These are phyloP conservation scores for Macrostomum lignano DNA, from an alignment of 1,140 invertebrate species.

Conservation along the genomic window DNA sequence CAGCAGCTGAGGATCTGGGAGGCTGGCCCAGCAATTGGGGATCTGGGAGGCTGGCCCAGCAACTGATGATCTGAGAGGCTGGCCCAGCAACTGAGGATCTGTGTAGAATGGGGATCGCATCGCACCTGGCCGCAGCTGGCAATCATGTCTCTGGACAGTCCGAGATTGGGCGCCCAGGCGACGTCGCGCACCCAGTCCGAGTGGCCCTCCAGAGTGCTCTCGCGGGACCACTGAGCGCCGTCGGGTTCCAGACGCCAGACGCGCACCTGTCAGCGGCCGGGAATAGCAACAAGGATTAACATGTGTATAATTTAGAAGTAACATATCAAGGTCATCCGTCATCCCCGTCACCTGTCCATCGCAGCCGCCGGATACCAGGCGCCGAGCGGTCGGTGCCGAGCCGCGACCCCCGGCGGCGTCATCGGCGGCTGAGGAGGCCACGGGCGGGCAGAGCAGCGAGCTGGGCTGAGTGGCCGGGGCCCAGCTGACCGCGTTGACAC, in stretches of 20 bases:
- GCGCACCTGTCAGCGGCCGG: too few species aligned
- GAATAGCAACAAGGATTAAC: too few species aligned
- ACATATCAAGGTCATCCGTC: too few species aligned
- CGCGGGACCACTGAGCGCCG: constrained; percentile 83
- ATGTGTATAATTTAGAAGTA: too few species aligned
- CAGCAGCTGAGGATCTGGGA: too few species aligned
- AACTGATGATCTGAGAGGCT: too few species aligned
- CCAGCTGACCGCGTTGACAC: constrained; percentile 90
- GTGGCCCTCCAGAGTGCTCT: constrained; percentile 66
- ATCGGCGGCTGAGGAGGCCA: constrained; percentile 26
- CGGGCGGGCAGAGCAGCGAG: constrained; percentile 29
- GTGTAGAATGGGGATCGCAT: too few species aligned
- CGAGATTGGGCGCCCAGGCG: constrained; percentile 78
- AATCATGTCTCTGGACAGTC: constrained; percentile 49
- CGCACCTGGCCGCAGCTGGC: constrained; percentile 71
- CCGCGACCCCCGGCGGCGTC: constrained; percentile 25
- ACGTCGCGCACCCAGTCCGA: constrained; percentile 93
- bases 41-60: too few species aligned
- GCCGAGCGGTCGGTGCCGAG: constrained; percentile 33
- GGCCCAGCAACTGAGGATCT: too few species aligned
- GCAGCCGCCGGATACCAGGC: constrained; percentile 79
- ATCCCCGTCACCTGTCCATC: constrained; percentile 93
- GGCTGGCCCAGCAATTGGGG: too few species aligned
- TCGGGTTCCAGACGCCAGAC: too few species aligned
- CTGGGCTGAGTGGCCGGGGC: constrained; percentile 51